Conservation (phyloP, 2,797 vertebrate species). For the Salarias fasciatus region DNA sequence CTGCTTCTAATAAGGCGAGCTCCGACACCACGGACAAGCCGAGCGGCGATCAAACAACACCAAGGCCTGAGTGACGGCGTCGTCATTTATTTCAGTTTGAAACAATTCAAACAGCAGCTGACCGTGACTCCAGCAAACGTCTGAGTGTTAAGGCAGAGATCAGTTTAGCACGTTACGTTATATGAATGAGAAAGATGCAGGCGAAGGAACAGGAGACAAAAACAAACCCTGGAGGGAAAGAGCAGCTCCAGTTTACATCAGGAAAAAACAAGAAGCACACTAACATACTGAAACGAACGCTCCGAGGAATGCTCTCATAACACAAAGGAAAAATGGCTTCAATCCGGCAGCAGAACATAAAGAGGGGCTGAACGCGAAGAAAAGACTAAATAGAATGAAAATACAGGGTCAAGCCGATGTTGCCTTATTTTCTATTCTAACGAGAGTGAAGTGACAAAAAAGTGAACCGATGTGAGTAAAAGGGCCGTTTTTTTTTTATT, state of each 20-base stretch:
- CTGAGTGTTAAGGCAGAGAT: constrained; percentile 74
- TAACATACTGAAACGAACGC: constrained; percentile 7
- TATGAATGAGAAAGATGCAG: constrained; percentile 1
- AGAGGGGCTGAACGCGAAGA: too few species aligned
- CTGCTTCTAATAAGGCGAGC: constrained; percentile 56
- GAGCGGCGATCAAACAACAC: constrained; percentile 38
- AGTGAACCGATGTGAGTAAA: constrained; percentile 27
- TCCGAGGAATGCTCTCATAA: constrained; percentile 47
- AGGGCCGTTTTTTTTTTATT: constrained; percentile 15
- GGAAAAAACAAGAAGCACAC: constrained; percentile 33
- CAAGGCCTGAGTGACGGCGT: constrained; percentile 32
- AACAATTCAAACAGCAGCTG: constrained; percentile 57
- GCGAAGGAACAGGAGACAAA: not conserved
- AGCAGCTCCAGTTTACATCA: constrained; percentile 6
- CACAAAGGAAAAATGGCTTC: constrained; percentile 7
- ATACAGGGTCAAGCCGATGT: not conserved
- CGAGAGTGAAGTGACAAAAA: not conserved
- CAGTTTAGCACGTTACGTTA: constrained; percentile 33
- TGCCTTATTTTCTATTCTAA: not conserved
- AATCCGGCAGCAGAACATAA: constrained; percentile 6
- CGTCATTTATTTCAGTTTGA: constrained; percentile 74
- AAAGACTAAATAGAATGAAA: too few species aligned
- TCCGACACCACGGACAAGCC: constrained; percentile 33
- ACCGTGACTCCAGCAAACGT: constrained; percentile 36
- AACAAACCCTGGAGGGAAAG: not conserved